phyloP scores from a whole-genome alignment of 2,888 invertebrate species.

The Hyposoter dolosus region DNA sequence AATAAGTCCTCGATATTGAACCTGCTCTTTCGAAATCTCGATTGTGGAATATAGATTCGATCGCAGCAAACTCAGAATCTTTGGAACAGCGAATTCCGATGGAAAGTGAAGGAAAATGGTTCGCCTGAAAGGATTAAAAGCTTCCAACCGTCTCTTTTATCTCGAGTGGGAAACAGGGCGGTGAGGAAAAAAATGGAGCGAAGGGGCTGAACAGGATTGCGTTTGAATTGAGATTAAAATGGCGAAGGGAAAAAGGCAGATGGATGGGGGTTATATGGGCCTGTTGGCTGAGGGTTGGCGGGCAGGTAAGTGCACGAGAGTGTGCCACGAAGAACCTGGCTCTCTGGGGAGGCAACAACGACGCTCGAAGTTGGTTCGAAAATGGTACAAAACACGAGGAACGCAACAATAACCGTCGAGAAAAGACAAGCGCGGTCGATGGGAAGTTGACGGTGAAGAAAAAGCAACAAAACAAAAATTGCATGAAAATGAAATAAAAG shows the following conservation, averaged over 20 bases:
- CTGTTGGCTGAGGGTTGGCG: background rate
- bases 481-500: background rate
- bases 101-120: background rate
- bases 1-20: background rate
- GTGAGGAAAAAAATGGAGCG: too few species aligned
- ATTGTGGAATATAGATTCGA: background rate
- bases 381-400: background rate
- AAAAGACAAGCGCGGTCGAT: background rate
- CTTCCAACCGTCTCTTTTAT: background rate
- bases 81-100: background rate
- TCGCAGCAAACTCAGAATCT: background rate
- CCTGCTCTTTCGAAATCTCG: background rate
- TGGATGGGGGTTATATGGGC: background rate
- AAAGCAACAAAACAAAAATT: background rate
- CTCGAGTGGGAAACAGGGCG: background rate
- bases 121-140: background rate
- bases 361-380: background rate
- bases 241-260: background rate
- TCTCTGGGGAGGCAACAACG: background rate
- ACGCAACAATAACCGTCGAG: background rate
- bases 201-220: background rate
- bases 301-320: slow-evolving; percentile 10
- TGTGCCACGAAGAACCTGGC: background rate
- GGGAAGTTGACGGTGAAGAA: background rate
- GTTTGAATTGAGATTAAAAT: background rate